Evolutionary conservation across 1,140 invertebrate genomes (phyloP).

Genomic region (Anoplophora glabripennis): DNA sequence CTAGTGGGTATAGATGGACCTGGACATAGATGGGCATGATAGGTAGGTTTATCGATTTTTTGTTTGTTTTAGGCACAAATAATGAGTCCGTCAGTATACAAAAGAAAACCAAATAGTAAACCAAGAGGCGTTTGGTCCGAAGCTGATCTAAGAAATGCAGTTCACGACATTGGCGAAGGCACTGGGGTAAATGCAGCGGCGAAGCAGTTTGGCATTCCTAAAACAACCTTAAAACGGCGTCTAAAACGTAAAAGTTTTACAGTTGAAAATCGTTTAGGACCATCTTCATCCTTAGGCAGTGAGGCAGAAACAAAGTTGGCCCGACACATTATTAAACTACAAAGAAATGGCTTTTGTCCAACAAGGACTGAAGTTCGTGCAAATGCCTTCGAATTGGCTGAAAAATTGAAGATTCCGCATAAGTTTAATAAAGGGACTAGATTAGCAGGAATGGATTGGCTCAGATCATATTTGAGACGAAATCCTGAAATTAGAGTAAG

Average conservation of each 20-base stretch:
- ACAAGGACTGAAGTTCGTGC: constrained; percentile 24
- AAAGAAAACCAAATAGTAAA: constrained; percentile 1
- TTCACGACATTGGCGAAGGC: background rate
- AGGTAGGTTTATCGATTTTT: no score
- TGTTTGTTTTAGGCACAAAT: no score
- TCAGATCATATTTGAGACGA: constrained; percentile 32
- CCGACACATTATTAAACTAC: constrained; percentile 12
- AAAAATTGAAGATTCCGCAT: constrained; percentile 38
- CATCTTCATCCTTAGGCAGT: background rate
- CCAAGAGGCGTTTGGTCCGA: background rate
- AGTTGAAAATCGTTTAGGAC: constrained; percentile 9
- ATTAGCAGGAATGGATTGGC: constrained; percentile 41
- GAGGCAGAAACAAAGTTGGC: constrained; percentile 12
- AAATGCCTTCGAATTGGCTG: constrained; percentile 36
- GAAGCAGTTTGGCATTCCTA: constrained; percentile 14
- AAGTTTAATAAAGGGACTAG: constrained; percentile 42
- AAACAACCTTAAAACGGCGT: constrained; percentile 14
- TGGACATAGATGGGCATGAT: no score
- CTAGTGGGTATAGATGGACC: no score
- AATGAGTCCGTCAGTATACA: constrained; percentile 5
- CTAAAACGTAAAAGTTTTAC: constrained; percentile 4
- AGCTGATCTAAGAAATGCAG: constrained; percentile 1
- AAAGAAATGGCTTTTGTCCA: constrained; percentile 34
- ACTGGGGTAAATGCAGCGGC: constrained; percentile 16
- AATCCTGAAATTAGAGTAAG: constrained; percentile 26